Conservation (phyloP, 2,888 invertebrate genomes). For the Lissocephala sabroskyi region DNA sequence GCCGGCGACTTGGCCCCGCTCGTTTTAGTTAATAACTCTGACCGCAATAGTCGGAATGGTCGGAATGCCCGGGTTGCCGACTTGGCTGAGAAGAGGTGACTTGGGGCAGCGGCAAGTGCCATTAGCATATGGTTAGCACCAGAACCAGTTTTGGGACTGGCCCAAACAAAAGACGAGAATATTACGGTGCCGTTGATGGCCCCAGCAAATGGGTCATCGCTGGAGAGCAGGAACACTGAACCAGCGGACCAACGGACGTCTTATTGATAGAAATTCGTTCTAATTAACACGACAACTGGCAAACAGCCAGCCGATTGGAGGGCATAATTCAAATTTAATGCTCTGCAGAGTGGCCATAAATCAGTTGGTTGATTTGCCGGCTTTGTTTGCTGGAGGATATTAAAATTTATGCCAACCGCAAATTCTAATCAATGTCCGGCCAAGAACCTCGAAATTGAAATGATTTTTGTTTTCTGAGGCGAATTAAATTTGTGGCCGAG, state of each 20-base stretch:
- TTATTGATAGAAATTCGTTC: slow-evolving; percentile 31
- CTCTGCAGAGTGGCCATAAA: no score
- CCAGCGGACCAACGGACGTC: neutral
- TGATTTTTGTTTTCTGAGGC: no score
- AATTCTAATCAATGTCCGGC: neutral
- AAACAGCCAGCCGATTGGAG: no score
- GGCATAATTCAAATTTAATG: no score
- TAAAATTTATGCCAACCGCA: no score
- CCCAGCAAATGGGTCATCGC: neutral
- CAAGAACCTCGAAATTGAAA: neutral
- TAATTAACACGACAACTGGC: slow-evolving; percentile 36
- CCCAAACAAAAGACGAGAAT: neutral
- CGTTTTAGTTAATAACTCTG: slow-evolving; percentile 59
- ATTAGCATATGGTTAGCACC: slow-evolving; percentile 55
- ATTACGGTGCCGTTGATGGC: neutral
- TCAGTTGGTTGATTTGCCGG: slow-evolving; percentile 2
- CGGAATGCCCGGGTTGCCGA: no score
- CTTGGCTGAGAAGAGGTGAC: no score
- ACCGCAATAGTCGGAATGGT: slow-evolving; percentile 40
- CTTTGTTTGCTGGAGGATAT: slow-evolving; percentile 6
- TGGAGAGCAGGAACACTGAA: no score
- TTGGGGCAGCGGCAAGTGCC: slow-evolving; percentile 31
- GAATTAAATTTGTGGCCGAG: no score
- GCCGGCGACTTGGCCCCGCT: no score
- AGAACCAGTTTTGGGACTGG: slow-evolving; percentile 28